Evolutionary conservation across 2,888 invertebrate species (phyloP).

Genomic region (Gymnocheta viridis): DNA sequence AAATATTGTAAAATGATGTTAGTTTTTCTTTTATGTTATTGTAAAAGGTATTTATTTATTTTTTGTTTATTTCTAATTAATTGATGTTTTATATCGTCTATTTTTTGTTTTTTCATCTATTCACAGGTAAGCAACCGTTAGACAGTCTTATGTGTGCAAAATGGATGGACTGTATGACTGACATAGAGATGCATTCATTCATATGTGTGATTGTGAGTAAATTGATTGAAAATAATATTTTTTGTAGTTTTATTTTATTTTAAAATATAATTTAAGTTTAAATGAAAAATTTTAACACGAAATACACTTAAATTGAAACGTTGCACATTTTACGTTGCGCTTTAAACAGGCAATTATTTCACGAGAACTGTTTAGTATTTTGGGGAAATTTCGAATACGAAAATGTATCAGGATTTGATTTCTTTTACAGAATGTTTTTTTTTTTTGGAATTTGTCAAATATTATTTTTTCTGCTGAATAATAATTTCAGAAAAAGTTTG

Average conservation of each 20-base stretch:
- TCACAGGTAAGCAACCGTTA: conserved; percentile 58
- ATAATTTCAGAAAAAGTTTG: too few species aligned
- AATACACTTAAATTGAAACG: conserved; percentile 9
- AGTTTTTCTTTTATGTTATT: conserved; percentile 21
- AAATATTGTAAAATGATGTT: conserved; percentile 13
- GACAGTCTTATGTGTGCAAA: conserved; percentile 11
- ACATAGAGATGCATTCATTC: conserved; percentile 26
- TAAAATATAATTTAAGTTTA: conserved; percentile 35
- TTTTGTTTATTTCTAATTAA: conserved; percentile 54
- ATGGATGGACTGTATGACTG: neutral
- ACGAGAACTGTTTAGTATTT: neutral
- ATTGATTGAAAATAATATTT: conserved; percentile 27
- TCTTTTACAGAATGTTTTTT: too few species aligned
- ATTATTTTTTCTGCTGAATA: too few species aligned
- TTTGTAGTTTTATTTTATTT: conserved; percentile 6
- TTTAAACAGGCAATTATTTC: neutral
- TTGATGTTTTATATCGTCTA: conserved; percentile 57
- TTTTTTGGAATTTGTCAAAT: too few species aligned
- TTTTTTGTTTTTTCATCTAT: conserved; percentile 30
- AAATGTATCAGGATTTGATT: neutral
- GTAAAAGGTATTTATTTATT: conserved; percentile 35
- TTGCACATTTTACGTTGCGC: neutral
- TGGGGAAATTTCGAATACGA: neutral
- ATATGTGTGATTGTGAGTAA: conserved; percentile 45
- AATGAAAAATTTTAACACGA: conserved; percentile 7